Conservation (phyloP, 2,113 vertebrate species). For the Carettochelys insculpta region DNA sequence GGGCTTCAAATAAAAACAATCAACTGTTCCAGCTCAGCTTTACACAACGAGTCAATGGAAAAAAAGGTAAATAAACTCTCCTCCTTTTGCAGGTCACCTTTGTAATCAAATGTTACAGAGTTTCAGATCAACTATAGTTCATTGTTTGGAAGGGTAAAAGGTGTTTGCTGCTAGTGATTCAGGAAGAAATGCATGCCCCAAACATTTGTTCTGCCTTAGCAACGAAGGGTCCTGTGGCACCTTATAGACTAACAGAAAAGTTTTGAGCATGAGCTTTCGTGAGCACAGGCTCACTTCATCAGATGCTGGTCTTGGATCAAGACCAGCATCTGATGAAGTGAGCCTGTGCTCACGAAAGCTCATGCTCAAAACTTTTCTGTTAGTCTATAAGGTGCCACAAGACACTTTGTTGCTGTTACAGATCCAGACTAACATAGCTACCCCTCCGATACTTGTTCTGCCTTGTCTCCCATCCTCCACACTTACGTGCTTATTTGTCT, state of each 20-base stretch:
- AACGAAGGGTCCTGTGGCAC: no score
- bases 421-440: no score
- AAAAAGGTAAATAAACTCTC: not conserved
- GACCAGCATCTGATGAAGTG: no score
- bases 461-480: not conserved
- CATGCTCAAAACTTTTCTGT: no score
- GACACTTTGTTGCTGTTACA: no score
- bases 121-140: not conserved
- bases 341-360: no score
- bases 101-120: not conserved
- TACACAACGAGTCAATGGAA: not conserved
- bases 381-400: no score
- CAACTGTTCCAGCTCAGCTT: not conserved
- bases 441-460: not conserved
- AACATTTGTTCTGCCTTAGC: no score
- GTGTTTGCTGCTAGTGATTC: not conserved
- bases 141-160: accelerated
- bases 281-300: no score
- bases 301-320: no score
- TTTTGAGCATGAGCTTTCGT: no score
- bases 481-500: not conserved
- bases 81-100: not conserved
- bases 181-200: accelerated
- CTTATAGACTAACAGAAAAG: no score
- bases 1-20: not conserved